Evolutionary conservation across 2,888 invertebrate genomes (phyloP).

Genomic region (Cataglyphis altisquamis): DNA sequence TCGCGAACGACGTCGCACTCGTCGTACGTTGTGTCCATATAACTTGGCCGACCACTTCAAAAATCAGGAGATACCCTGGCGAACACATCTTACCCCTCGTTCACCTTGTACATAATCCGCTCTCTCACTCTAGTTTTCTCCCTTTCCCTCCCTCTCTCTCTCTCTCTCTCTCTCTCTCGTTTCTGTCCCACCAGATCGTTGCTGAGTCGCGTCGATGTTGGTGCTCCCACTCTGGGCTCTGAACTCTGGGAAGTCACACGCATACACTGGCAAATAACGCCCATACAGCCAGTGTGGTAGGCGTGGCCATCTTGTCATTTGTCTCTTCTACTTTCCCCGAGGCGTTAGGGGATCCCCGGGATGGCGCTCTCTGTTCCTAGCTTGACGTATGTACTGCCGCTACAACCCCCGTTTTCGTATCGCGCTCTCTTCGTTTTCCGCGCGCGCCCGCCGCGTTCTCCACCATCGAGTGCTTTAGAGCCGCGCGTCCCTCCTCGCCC

Average conservation of each 20-base stretch:
- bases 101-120: slow-evolving; percentile 59
- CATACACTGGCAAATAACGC: slow-evolving; percentile 78
- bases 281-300: slow-evolving; percentile 77
- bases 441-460: slow-evolving; percentile 59
- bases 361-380: slow-evolving; percentile 79
- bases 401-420: slow-evolving; percentile 67
- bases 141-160: slow-evolving; percentile 22
- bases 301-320: slow-evolving; percentile 83
- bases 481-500: slow-evolving; percentile 35
- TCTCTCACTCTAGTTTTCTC: slow-evolving; percentile 67
- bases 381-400: slow-evolving; percentile 81
- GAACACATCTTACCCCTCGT: slow-evolving; percentile 49
- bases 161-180: slow-evolving; percentile 34
- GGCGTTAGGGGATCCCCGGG: slow-evolving; percentile 75
- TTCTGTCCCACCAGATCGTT: slow-evolving; percentile 57
- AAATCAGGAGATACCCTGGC: slow-evolving; percentile 75
- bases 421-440: slow-evolving; percentile 70
- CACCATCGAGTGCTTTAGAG: slow-evolving; percentile 56
- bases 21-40: slow-evolving; percentile 58
- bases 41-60: slow-evolving; percentile 72
- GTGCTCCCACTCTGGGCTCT: slow-evolving; percentile 64
- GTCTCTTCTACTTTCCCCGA: slow-evolving; percentile 80
- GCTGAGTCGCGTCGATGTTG: slow-evolving; percentile 38
- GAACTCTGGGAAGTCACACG: slow-evolving; percentile 64
- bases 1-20: slow-evolving; percentile 30